These are phyloP conservation scores for Phymorhynchus buccinoides DNA, from an alignment of 1,140 invertebrate species.

Conservation along the genomic window DNA sequence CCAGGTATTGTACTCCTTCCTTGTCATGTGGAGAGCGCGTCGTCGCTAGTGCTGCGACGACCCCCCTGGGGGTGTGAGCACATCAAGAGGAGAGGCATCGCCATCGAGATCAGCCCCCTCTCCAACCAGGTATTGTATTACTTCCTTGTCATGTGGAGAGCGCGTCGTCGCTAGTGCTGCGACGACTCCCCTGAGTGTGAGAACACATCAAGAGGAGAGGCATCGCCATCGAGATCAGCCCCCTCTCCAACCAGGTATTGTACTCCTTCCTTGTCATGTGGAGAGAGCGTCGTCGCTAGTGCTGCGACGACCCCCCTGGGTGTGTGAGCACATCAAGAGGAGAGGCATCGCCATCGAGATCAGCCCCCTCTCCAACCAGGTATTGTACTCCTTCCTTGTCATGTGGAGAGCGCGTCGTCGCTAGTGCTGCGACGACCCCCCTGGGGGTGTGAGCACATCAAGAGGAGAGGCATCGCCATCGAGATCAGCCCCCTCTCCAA, in stretches of 20 bases:
- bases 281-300: too few species aligned
- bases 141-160: neutral
- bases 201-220: constrained; percentile 77
- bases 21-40: too few species aligned
- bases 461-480: constrained; percentile 80
- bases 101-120: constrained; percentile 87
- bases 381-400: constrained; percentile 37
- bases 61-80: constrained; percentile 82
- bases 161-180: too few species aligned
- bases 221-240: constrained; percentile 87
- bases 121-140: constrained; percentile 74
- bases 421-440: constrained; percentile 86
- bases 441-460: constrained; percentile 77
- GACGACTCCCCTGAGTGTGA: constrained; percentile 83
- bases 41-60: too few species aligned
- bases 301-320: constrained; percentile 82
- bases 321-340: constrained; percentile 78
- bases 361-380: constrained; percentile 82
- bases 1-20: constrained; percentile 67
- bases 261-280: neutral
- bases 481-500: constrained; percentile 86
- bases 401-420: too few species aligned
- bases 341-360: constrained; percentile 84
- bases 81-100: constrained; percentile 79
- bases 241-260: constrained; percentile 79